Base-by-base conservation (phyloP, 2,113 vertebrate species). In the Plotosus lineatus region DNA sequence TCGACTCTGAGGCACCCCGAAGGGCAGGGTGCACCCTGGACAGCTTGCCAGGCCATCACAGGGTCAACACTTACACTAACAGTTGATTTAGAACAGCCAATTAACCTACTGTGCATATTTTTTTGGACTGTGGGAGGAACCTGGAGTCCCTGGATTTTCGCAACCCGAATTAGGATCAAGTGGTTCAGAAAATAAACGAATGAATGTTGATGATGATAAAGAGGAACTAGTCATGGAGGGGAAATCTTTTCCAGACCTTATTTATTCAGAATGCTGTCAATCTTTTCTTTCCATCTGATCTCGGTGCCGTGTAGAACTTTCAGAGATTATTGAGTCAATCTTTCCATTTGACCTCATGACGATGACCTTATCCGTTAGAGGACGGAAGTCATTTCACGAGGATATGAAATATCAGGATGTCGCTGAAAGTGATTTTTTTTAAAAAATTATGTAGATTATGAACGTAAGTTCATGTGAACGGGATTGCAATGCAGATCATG, bases 381-480 rank as follows among this genome's bases (percentile, higher is more conserved):
- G 6, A 1, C 48, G 26, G 31, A 4, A 51, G 26, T 50, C 71
- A 51, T 1, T 48, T 51, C 12, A 17, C 5, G 15, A 46, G n/a
- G 40, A 33, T 21, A 23, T 72, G 17, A 72, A 48, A 51, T 73
- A 73, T 53, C 68, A 72, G 28, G 53, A 51, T 28, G 53, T 46
- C 46, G 50, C 8, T 73, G 31, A 73, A 48, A 14, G 19, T 10
- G n/a, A n/a, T 26, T 46, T 10, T n/a, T 69, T 12, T n/a, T 38
- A 3, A 9, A 33, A 65, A 19, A n/a, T n/a, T n/a, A n/a, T n/a
- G n/a, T 6, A 44, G 12, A 7, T 15, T 44, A 73, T 38, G 3
- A 23, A 1, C 28, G 33, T 21, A 73, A 36, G 28, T 50, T 74
- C 53, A 74, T 53, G 17, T 3, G 21, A 53, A 55, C 14, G 12